These are phyloP conservation scores for Diogma glabrata DNA, from an alignment of 2,888 invertebrate genomes.

Conservation along the genomic window DNA sequence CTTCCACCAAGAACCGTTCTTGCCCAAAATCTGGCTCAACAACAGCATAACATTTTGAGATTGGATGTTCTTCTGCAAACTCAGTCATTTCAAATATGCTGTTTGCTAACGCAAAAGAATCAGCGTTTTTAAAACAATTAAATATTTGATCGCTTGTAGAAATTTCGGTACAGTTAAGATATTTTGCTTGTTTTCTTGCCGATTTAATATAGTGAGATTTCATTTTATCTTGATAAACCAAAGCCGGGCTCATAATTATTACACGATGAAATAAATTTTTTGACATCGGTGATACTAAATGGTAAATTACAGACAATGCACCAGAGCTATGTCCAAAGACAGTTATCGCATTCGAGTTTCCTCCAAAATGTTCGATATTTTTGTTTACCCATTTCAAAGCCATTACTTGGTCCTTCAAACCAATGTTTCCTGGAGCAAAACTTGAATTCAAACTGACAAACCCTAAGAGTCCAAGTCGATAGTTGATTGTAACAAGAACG, in stretches of 20 bases:
- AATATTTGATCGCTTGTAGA: no score
- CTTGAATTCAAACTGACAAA: conserved; percentile 39
- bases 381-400: conserved; percentile 41
- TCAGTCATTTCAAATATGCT: background rate
- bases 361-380: conserved; percentile 43
- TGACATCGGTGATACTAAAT: conserved; percentile 31
- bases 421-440: conserved; percentile 43
- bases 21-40: conserved; percentile 48
- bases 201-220: background rate
- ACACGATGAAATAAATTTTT: conserved; percentile 41
- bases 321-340: conserved; percentile 38
- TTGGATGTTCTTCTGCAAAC: conserved; percentile 29
- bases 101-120: no score
- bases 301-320: conserved; percentile 23
- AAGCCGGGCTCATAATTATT: conserved; percentile 41
- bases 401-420: conserved; percentile 44
- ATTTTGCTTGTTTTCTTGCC: no score
- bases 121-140: no score
- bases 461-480: conserved; percentile 45
- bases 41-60: conserved; percentile 40
- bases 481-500: conserved; percentile 49
- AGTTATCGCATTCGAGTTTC: conserved; percentile 40
- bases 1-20: conserved; percentile 43
- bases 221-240: conserved; percentile 22
- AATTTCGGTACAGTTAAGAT: no score